Base-by-base conservation (phyloP, 2,113 vertebrate genomes). In the Hippocampus guttulatus region DNA sequence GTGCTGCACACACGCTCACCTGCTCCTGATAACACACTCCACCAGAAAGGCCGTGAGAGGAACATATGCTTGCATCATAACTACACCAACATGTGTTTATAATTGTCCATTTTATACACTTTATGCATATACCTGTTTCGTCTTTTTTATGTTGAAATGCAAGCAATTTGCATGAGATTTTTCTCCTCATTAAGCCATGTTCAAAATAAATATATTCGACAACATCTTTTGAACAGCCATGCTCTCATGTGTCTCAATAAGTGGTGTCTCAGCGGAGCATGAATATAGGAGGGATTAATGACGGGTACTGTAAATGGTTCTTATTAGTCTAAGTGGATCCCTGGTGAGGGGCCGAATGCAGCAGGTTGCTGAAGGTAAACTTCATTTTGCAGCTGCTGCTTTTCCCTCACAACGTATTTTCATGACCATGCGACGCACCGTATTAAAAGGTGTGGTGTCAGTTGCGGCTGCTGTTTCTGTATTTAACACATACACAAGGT, bases 261-360 rank as follows among this genome's bases (percentile, higher is more conserved):
- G 51, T 68, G 33, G 25, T 21, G 27, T 43, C 16, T 14, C 25
- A 2, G 47, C 67, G 23, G 51, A 9, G 8, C 45, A 54, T 55
- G 20, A 76, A 64, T 16, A 60, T 60, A 66, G 41, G 21, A 23
- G 23, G 40, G 38, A 64, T 64, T 77, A 52, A 73, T 52, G 23
- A 15, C 15, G 38, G 55, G 40, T 40, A 8, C 21, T 61, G 64
- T 64, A 64, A 80, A 68, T 14, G 0, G 69, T 52, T 74, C 45
- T 54, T 64, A 23, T 78, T 78, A 61, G 64, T 71, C 43, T 69
- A 69, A 76, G 62, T 73, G 45, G 52, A 52, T 73, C 65, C 57
- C 58, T 51, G 40, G 30, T 78, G 77, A 77, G 52, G 54, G 38
- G 57, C 27, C 14, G 27, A 16, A 60, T 33, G 57, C 57, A 60